phyloP scores from a whole-genome alignment of 2,797 vertebrate species.

The Aphelocoma californica region DNA sequence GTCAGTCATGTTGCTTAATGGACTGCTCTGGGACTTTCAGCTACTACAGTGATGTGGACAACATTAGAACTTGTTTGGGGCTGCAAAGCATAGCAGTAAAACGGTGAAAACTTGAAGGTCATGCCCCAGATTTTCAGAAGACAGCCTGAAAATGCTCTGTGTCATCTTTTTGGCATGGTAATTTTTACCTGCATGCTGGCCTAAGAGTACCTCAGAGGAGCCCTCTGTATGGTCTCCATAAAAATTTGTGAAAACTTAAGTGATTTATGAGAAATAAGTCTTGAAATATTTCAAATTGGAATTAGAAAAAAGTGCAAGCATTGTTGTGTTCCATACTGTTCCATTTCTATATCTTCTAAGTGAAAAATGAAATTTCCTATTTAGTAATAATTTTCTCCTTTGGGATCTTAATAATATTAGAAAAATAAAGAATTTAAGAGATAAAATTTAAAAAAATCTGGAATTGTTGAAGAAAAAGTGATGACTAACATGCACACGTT shows the following conservation, averaged over 20 bases:
- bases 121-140: background rate
- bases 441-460: background rate
- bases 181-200: background rate
- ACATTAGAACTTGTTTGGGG: background rate
- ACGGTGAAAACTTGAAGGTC: background rate
- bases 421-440: background rate
- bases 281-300: background rate
- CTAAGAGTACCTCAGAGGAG: background rate
- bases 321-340: background rate
- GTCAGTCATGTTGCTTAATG: conserved; percentile 22
- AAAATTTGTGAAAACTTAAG: background rate
- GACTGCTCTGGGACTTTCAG: background rate
- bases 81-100: background rate
- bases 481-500: background rate
- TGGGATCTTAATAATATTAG: background rate
- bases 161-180: background rate
- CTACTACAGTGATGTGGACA: background rate
- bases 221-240: background rate
- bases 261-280: background rate
- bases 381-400: background rate
- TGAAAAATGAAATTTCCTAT: background rate
- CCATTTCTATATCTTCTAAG: background rate
- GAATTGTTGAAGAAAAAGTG: background rate
- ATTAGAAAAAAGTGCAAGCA: background rate
- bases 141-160: background rate